Conservation (phyloP, 2,113 vertebrate species). For the cattle (Bos taurus) region DNA sequence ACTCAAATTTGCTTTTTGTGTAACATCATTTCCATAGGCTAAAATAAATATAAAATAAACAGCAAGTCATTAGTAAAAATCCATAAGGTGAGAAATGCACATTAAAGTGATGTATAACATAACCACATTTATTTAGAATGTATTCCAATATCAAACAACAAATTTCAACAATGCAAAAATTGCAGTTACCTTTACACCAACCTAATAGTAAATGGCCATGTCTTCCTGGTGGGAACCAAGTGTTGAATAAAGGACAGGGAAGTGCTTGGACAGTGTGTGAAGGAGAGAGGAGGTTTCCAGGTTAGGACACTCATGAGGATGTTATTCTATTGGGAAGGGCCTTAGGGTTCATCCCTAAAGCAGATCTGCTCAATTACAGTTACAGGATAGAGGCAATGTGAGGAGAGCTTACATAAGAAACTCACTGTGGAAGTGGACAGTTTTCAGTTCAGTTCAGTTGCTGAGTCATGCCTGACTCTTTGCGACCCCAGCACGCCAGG, state of each 20-base stretch:
- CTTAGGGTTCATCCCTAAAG: neutral
- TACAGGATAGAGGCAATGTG: neutral
- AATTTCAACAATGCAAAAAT: neutral
- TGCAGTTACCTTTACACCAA: neutral
- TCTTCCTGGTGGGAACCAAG: neutral
- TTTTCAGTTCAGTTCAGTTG: neutral
- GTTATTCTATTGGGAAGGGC: neutral
- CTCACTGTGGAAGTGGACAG: neutral
- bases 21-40: neutral
- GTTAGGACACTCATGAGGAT: neutral
- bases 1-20: neutral
- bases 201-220: neutral
- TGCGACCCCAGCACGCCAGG: accelerated
- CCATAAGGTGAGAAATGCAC: neutral
- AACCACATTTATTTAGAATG: neutral
- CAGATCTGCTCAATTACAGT: neutral
- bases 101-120: neutral
- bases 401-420: neutral
- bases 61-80: neutral
- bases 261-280: neutral
- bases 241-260: neutral
- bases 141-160: neutral
- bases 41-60: neutral
- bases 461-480: neutral
- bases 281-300: neutral